A percentile compares a stretch with the other conserved stretches of the same genome.
phyloP scores from a whole-genome alignment of 2,113 vertebrate genomes.

The Calyptommatus sinebrachiatus region DNA sequence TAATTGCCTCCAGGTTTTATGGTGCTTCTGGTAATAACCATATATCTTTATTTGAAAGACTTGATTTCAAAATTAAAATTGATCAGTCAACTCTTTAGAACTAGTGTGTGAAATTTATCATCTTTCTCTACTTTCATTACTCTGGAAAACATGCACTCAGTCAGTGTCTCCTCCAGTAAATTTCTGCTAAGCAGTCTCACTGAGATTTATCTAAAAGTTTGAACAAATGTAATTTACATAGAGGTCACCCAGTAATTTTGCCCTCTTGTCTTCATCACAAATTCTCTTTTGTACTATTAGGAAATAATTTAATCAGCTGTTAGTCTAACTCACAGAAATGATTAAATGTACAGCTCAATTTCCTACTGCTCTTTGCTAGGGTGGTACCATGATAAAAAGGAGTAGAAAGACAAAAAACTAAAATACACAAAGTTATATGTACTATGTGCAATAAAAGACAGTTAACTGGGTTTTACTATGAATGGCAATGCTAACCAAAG shows the following conservation, averaged over 20 bases:
- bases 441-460: constrained; percentile 54
- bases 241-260: constrained; percentile 63
- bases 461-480: constrained; percentile 44
- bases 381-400: neutral
- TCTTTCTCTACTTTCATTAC: constrained; percentile 50
- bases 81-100: constrained; percentile 59
- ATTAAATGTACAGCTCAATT: constrained; percentile 38
- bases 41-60: constrained; percentile 47
- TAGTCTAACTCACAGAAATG: constrained; percentile 34
- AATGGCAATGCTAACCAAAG: constrained; percentile 24
- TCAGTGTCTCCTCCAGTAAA: constrained; percentile 58
- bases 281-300: constrained; percentile 50
- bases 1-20: constrained; percentile 61
- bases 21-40: constrained; percentile 42
- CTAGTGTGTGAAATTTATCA: constrained; percentile 54
- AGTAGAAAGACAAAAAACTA: constrained; percentile 7
- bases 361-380: constrained; percentile 20
- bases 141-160: constrained; percentile 45
- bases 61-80: constrained; percentile 61
- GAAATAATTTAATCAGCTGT: constrained; percentile 58
- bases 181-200: constrained; percentile 49
- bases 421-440: constrained; percentile 13
- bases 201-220: constrained; percentile 68
- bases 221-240: constrained; percentile 73
- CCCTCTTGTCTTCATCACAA: constrained; percentile 54